Conservation (phyloP, 2,888 invertebrate species). For the Pheosia tremula region DNA sequence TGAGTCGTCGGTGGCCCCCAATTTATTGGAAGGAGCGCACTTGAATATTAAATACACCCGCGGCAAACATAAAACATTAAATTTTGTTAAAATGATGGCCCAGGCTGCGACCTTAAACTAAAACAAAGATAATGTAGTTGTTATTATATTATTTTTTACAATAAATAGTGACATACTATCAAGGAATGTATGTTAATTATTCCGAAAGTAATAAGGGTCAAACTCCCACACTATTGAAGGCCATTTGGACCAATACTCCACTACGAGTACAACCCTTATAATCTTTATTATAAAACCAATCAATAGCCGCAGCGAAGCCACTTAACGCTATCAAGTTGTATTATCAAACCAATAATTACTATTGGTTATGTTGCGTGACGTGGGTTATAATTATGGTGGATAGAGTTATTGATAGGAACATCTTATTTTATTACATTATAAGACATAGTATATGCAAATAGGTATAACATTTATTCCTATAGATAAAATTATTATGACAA, state of each 20-base stretch:
- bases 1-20: conserved; percentile 45
- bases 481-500: too few species aligned
- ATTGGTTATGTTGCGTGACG: neutral
- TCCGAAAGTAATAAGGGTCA: too few species aligned
- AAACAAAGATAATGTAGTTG: neutral
- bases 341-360: conserved; percentile 1
- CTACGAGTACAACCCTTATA: neutral
- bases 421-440: neutral
- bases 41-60: conserved; percentile 46
- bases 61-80: conserved; percentile 17
- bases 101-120: neutral
- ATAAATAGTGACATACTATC: too few species aligned
- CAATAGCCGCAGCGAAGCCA: neutral
- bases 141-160: too few species aligned
- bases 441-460: too few species aligned
- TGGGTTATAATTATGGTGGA: neutral
- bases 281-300: conserved; percentile 4
- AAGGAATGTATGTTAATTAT: too few species aligned
- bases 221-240: too few species aligned
- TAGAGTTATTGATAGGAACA: conserved; percentile 1
- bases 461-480: too few species aligned
- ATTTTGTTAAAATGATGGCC: conserved; percentile 15
- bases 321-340: conserved; percentile 2
- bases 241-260: too few species aligned
- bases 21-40: conserved; percentile 50